Percentiles rank a stretch among this genome's conserved stretches.
These are phyloP conservation scores for Pseudomyrmex concolor DNA, from an alignment of 1,140 invertebrate species.

Conservation along the genomic window DNA sequence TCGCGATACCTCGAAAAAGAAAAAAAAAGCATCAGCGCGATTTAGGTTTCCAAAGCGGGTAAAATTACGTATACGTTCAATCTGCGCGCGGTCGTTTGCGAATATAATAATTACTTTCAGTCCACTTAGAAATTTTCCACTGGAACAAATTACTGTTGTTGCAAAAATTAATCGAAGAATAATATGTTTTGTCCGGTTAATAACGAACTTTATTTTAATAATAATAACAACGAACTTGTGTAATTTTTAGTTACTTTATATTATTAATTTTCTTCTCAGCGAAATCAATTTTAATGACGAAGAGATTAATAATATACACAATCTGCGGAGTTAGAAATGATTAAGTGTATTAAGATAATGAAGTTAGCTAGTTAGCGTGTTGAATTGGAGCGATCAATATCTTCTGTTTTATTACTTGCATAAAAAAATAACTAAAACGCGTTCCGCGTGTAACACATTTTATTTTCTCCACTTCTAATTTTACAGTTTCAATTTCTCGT, in stretches of 20 bases:
- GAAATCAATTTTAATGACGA: too few species aligned
- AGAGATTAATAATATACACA: background rate
- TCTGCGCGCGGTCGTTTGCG: background rate
- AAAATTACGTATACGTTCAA: background rate
- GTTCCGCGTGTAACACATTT: background rate
- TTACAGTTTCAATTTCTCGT: slow-evolving; percentile 14
- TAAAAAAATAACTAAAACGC: slow-evolving; percentile 3
- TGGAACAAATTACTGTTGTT: background rate
- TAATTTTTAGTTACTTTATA: background rate
- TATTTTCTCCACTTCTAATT: background rate
- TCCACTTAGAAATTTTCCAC: background rate
- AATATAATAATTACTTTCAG: background rate
- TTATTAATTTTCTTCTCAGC: background rate
- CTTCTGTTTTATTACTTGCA: background rate
- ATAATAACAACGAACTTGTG: too few species aligned
- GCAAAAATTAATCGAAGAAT: background rate
- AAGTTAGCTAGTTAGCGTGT: background rate
- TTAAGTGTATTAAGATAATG: too few species aligned
- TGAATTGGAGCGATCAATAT: slow-evolving; percentile 30
- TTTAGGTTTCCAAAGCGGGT: slow-evolving; percentile 24
- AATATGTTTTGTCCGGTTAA: background rate
- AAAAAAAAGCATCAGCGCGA: slow-evolving; percentile 7
- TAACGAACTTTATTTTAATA: too few species aligned
- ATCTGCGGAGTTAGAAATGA: background rate
- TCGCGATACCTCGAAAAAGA: slow-evolving; percentile 39